These are phyloP conservation scores for Euclidia mi DNA, from an alignment of 2,888 invertebrate genomes.

Conservation along the genomic window DNA sequence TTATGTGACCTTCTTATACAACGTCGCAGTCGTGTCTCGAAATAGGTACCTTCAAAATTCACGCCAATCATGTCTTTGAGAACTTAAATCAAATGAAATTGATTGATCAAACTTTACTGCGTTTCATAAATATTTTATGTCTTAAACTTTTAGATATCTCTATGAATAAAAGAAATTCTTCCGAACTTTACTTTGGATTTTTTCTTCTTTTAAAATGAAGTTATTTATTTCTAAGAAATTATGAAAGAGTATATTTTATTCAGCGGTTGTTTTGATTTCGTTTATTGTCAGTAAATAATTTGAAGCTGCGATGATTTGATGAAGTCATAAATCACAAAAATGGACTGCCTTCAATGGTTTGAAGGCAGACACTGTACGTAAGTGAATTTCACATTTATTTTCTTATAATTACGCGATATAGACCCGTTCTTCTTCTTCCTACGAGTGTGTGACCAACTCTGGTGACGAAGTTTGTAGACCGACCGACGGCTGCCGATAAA, in stretches of 20 bases:
- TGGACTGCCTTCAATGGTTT: no score
- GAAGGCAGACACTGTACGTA: no score
- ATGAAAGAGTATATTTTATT: constrained; percentile 1
- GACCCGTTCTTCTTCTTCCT: no score
- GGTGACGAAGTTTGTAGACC: no score
- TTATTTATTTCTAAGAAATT: constrained; percentile 19
- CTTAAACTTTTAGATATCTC: constrained; percentile 51
- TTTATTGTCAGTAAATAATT: background rate
- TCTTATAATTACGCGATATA: no score
- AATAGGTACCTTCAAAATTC: constrained; percentile 14
- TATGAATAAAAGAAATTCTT: constrained; percentile 67
- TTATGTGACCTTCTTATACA: no score
- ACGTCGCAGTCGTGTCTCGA: constrained; percentile 13
- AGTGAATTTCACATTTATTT: no score
- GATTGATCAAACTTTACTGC: constrained; percentile 67
- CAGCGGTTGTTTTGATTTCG: background rate
- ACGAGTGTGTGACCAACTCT: no score
- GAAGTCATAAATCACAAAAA: no score
- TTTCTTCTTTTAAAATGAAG: constrained; percentile 27
- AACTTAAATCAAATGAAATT: constrained; percentile 69
- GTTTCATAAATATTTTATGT: constrained; percentile 57
- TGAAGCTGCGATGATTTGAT: background rate
- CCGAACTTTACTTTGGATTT: constrained; percentile 39
- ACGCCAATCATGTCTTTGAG: constrained; percentile 38
- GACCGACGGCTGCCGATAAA: no score